Evolutionary conservation across 2,797 vertebrate genomes (phyloP), one percentile per base, ranked within the genome.

Genomic region (Xenops minutus): DNA sequence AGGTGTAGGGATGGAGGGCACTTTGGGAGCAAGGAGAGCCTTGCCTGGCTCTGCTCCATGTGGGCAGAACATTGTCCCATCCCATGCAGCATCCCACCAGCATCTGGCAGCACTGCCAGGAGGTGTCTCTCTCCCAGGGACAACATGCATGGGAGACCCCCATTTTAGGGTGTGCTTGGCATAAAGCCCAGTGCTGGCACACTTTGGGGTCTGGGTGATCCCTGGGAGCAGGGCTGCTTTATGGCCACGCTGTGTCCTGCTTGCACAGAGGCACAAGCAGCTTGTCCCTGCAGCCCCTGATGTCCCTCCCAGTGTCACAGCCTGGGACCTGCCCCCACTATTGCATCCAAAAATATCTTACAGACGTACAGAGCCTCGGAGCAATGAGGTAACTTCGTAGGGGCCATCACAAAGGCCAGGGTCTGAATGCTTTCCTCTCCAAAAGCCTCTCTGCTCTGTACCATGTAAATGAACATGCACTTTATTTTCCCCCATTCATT

Each of bases 321-420:
- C 14, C 9, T 2, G 2, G 43, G 67, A 71, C 6, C 14, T 9
- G 34, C 3, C 43, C 64, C 27, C 1, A 0, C 5, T 14, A 0
- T 6, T 41, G 10, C 78, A 72, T 9, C 54, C 27, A 52, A 7
- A 74, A 43, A 37, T 23, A 20, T 2, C 78, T 49, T 24, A 7
- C 27, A 36, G 74, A 27, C 0, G 0, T 27, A 12, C 46, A 61
- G 54, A 86, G 19, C 55, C 44, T 39, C 0, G 0, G 29, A 80
- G 56, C 20, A 19, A 22, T 6, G 59, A 9, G 49, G 15, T n/a
- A 43, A 52, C 27, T 19, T n/a, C 61, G 7, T 10, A 48, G 21
- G 24, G 63, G 48, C 69, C 7, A 7, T n/a, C 49, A 26, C 6
- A 7, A 73, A 81, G 80, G 27, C 44, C 0, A 0, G 34, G 22